Evolutionary conservation across 2,113 vertebrate species (phyloP).

Genomic region (Cyanocitta stelleri): DNA sequence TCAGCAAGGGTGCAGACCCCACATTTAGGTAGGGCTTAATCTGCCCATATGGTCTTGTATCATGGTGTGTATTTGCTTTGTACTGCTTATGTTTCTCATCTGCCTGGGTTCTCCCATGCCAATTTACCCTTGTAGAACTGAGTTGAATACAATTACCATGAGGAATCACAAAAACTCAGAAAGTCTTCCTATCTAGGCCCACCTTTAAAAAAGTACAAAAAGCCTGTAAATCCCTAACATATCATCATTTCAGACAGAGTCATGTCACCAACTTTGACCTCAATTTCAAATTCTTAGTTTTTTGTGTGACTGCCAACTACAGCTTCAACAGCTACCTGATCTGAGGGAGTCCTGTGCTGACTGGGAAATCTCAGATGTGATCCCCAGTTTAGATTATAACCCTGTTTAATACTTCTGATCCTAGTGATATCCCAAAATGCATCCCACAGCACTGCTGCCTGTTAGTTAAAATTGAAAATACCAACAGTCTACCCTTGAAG

Average conservation of each 20-base stretch:
- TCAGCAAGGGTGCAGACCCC: not conserved
- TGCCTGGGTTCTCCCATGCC: not conserved
- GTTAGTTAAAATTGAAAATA: not conserved
- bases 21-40: not conserved
- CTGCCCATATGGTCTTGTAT: not conserved
- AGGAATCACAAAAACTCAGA: not conserved
- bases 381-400: not conserved
- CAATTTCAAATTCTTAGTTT: not conserved
- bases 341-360: not conserved
- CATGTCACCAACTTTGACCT: not conserved
- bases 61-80: not conserved
- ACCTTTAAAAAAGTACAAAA: not conserved
- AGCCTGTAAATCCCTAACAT: not conserved
- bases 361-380: not conserved
- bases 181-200: not conserved
- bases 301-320: not conserved
- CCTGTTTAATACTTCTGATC: not conserved
- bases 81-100: not conserved
- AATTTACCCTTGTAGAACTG: not conserved
- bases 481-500: not conserved
- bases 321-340: not conserved
- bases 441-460: not conserved
- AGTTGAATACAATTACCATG: not conserved
- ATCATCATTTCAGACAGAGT: not conserved
- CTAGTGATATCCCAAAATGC: not conserved